Evolutionary conservation across 2,888 invertebrate genomes (phyloP).

Genomic region (Biston betularia): DNA sequence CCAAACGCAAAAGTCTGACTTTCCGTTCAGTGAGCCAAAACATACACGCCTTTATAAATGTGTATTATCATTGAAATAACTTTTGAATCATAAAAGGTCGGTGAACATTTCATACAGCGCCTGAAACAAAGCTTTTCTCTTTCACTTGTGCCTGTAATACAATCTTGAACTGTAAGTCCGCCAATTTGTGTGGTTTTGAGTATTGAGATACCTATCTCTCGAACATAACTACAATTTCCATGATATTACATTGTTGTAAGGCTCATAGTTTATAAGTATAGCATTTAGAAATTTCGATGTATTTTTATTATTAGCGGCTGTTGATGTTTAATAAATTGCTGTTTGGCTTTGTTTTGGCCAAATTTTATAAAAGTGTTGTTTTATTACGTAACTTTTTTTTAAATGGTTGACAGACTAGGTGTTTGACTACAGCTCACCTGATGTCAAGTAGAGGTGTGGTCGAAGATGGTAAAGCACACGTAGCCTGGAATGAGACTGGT

Average conservation of each 20-base stretch:
- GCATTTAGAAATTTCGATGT: conserved; percentile 32
- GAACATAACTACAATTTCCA: neutral
- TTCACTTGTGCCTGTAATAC: no score
- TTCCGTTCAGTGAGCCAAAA: neutral
- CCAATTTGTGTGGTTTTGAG: no score
- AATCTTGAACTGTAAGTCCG: no score
- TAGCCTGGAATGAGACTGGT: no score
- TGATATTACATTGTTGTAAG: neutral
- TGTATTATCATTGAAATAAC: neutral
- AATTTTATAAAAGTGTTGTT: conserved; percentile 41
- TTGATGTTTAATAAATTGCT: conserved; percentile 52
- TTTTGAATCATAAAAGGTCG: no score
- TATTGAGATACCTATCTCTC: no score
- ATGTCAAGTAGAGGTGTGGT: no score
- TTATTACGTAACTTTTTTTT: conserved; percentile 31
- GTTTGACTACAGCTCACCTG: no score
- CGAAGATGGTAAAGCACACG: no score
- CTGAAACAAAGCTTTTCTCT: no score
- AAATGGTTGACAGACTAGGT: no score
- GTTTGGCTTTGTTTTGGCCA: conserved; percentile 58
- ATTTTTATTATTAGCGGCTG: conserved; percentile 44
- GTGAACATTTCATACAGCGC: no score
- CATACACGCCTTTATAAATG: neutral
- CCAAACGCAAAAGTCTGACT: conserved; percentile 10
- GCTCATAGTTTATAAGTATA: conserved; percentile 1